Percentiles rank a stretch among this genome's conserved stretches.
phyloP scores from a whole-genome alignment of 2,113 vertebrate species.

The Tretioscincus oriximinensis region DNA sequence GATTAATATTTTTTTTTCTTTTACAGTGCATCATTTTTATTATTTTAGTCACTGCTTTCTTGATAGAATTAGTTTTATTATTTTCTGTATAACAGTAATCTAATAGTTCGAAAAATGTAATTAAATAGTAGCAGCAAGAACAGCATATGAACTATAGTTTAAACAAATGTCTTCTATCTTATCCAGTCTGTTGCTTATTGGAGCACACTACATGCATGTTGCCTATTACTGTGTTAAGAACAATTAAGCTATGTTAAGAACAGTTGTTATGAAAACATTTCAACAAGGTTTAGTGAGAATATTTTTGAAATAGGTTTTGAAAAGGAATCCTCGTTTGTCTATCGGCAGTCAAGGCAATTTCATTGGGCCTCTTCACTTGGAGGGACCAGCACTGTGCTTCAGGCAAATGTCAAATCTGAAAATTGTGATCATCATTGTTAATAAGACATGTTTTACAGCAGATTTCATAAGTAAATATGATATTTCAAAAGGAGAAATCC shows the following conservation, averaged over 20 bases:
- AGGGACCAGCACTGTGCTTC: neutral
- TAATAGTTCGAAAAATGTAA: neutral
- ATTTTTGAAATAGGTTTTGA: slow-evolving; percentile 13
- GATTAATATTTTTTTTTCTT: neutral
- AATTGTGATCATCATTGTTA: accelerated
- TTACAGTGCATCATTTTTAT: neutral
- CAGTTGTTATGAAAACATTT: slow-evolving; percentile 11
- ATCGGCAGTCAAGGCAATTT: slow-evolving; percentile 38
- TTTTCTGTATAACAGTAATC: neutral
- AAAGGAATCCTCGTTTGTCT: slow-evolving; percentile 9
- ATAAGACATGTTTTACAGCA: slow-evolving; percentile 40
- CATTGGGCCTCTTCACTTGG: slow-evolving; percentile 33
- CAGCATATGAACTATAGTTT: neutral
- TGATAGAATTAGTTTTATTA: too few relatives aligned
- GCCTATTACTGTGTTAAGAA: neutral
- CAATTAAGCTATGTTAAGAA: neutral
- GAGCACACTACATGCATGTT: neutral
- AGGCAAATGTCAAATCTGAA: slow-evolving; percentile 42
- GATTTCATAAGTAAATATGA: slow-evolving; percentile 37
- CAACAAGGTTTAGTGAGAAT: neutral
- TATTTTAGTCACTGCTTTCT: neutral
- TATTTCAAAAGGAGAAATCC: slow-evolving; percentile 14
- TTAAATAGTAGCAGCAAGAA: neutral
- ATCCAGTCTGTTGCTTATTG: neutral
- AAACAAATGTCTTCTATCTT: accelerated